A percentile compares a stretch with the other conserved stretches of the same genome.
These are phyloP conservation scores for Dissostichus mawsoni DNA, from an alignment of 2,113 vertebrate genomes.

Conservation along the genomic window DNA sequence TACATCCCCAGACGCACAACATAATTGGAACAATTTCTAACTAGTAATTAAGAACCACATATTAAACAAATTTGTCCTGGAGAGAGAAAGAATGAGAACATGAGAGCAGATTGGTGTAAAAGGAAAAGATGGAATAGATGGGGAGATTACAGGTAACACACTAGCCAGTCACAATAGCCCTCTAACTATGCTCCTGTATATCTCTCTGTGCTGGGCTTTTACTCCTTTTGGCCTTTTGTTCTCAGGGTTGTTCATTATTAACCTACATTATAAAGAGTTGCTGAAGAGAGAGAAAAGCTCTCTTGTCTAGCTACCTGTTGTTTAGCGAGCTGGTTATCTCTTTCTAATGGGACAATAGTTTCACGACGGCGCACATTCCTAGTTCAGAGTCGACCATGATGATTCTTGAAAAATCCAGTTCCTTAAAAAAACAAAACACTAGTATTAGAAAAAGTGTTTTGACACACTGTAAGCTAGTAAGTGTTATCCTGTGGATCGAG, in stretches of 20 bases:
- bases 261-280: too few relatives aligned
- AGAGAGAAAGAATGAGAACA: too few relatives aligned
- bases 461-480: neutral
- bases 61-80: neutral
- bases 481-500: neutral
- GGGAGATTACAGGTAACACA: too few relatives aligned
- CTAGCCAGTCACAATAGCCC: too few relatives aligned
- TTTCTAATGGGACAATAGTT: neutral
- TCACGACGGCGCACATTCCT: neutral
- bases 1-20: neutral
- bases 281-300: too few relatives aligned
- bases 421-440: neutral
- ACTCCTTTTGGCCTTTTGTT: too few relatives aligned
- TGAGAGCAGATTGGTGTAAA: too few relatives aligned
- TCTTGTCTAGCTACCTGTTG: neutral
- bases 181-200: too few relatives aligned
- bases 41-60: slow-evolving; percentile 5
- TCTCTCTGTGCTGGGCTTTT: too few relatives aligned
- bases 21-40: neutral
- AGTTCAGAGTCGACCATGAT: neutral
- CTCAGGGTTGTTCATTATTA: too few relatives aligned
- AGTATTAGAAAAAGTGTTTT: neutral
- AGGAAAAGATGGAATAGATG: too few relatives aligned
- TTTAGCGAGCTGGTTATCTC: neutral
- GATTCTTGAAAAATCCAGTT: neutral